Conservation (phyloP, 2,797 vertebrate genomes). For the Brachymystax lenok region DNA sequence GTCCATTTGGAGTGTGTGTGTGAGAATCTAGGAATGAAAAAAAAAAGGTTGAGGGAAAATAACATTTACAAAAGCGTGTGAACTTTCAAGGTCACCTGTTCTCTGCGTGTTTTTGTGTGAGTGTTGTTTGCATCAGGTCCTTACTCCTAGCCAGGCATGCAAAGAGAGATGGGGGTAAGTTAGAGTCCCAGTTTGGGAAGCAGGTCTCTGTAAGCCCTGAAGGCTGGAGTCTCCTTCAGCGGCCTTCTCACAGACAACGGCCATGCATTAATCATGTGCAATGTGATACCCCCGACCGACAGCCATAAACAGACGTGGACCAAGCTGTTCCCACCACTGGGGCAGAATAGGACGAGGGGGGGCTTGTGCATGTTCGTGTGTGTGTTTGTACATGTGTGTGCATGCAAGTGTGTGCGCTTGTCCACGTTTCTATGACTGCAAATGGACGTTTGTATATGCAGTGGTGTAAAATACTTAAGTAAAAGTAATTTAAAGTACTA, state of each 20-base stretch:
- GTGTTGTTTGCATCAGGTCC: slow-evolving; percentile 15
- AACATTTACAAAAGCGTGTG: slow-evolving; percentile 31
- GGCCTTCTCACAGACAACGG: slow-evolving; percentile 43
- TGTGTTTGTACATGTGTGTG: no score
- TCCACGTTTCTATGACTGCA: slow-evolving; percentile 18
- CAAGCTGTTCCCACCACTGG: background rate
- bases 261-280: slow-evolving; percentile 63
- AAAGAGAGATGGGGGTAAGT: slow-evolving; percentile 19
- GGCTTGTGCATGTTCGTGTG: no score
- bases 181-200: slow-evolving; percentile 48
- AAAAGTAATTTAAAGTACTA: no score
- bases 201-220: slow-evolving; percentile 50
- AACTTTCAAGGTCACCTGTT: slow-evolving; percentile 54
- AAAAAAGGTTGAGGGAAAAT: slow-evolving; percentile 16
- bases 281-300: slow-evolving; percentile 40
- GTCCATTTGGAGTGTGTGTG: no score
- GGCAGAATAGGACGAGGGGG: slow-evolving; percentile 12
- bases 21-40: background rate
- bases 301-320: slow-evolving; percentile 31
- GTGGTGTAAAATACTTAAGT: no score
- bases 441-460: no score
- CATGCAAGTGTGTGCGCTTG: no score
- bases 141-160: slow-evolving; percentile 1
- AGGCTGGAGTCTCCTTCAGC: slow-evolving; percentile 55
- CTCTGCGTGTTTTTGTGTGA: slow-evolving; percentile 31